Conservation (phyloP, 2,797 vertebrate species). For the Pseudocheirus occidentalis region DNA sequence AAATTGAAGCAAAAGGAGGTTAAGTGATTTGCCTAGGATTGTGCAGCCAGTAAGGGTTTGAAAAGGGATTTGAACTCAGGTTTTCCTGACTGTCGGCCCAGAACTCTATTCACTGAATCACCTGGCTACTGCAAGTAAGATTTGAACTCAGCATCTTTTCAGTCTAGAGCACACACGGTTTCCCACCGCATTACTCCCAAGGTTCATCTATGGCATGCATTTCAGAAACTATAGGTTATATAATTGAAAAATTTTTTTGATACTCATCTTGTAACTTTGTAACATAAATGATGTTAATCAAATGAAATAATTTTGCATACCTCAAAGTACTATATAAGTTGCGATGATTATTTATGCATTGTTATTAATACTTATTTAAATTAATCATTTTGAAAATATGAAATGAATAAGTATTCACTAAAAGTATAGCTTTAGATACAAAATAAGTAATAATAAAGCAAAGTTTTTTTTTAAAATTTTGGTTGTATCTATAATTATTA, state of each 20-base stretch:
- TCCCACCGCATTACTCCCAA: neutral
- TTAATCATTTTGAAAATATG: neutral
- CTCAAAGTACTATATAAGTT: neutral
- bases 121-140: neutral
- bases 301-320: neutral
- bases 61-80: neutral
- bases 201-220: neutral
- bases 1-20: neutral
- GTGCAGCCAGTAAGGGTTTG: neutral
- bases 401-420: slow-evolving; percentile 12
- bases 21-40: neutral
- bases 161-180: neutral
- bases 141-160: neutral
- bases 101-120: neutral
- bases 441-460: neutral
- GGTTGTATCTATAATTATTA: too few relatives aligned
- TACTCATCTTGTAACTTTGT: neutral
- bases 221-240: neutral
- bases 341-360: neutral
- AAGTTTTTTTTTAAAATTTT: too few relatives aligned
- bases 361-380: neutral
- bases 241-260: slow-evolving; percentile 5
- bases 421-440: neutral
- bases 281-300: neutral
- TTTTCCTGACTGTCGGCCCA: neutral